Base-by-base conservation (phyloP, 2,888 invertebrate genomes). In the Trissolcus brochymenae region DNA sequence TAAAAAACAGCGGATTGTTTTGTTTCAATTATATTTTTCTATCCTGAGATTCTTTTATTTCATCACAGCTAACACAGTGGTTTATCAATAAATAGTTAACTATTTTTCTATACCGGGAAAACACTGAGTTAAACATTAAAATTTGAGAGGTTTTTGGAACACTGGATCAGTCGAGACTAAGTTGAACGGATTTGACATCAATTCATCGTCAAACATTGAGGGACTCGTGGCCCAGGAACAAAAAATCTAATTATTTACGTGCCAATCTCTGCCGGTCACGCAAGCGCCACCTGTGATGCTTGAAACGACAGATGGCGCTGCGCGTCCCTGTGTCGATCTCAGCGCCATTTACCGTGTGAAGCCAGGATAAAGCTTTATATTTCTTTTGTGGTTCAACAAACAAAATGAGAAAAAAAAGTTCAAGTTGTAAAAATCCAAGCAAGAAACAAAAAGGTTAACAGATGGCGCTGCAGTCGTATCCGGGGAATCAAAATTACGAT, bases 21-120 rank as follows among this genome's bases (percentile, higher is more conserved):
- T 14, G n/a, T n/a, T 46, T 46, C 0, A 46, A 46, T 14, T 46
- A 14, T 6, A 16, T 14, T 46, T 35, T 35, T 35, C 35, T 35
- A 35, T 35, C 35, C 49, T 61, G 71, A 72, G 64, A 64, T 60
- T 74, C 49, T 40, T 71, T 72, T 41, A 78, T 78, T 79, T 80
- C 81, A 75, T 84, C 82, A 87, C 86, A 86, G 81, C 85, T 87
- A 87, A 87, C 84, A 87, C 81, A 82, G 64, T 62, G 25, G 29
- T 7, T 40, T 6, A 80, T 85, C 85, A 85, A 82, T 82, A 85
- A 41, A 83, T 84, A 83, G 81, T 79, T 84, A 82, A 83, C 87
- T 88, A 88, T 84, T 35, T 35, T 29, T 84, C 87, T 88, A 87
- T 64, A 7, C 87, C 84, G 83, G 86, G 86, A 85, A 25, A 77